Conservation (phyloP, 2,797 vertebrate genomes). For the Leucoraja ocellata region DNA sequence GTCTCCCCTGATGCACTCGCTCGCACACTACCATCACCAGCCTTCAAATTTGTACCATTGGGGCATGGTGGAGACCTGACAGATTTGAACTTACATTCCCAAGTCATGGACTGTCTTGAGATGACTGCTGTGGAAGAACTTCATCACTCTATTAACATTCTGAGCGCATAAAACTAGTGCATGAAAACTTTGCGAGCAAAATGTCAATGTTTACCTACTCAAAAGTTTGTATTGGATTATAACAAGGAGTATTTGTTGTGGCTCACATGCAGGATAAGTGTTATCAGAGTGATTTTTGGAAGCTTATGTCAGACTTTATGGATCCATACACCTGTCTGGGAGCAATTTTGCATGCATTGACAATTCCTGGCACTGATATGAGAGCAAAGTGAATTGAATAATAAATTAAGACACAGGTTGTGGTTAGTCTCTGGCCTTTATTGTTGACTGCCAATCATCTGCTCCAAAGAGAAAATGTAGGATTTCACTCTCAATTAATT, state of each 20-base stretch:
- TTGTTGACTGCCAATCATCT: slow-evolving; percentile 36
- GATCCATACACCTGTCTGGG: background rate
- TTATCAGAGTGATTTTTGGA: background rate
- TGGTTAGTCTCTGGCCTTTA: slow-evolving; percentile 39
- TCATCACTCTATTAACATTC: background rate
- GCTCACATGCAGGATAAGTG: background rate
- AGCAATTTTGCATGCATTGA: slow-evolving; percentile 27
- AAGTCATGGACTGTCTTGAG: background rate
- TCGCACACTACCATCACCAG: no score
- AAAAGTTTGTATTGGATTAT: background rate
- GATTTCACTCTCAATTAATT: slow-evolving; percentile 31
- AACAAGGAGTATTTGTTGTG: background rate
- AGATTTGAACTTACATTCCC: background rate
- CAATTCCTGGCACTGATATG: slow-evolving; percentile 44
- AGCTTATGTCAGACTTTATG: slow-evolving; percentile 42
- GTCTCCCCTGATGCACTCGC: no score
- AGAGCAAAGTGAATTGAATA: slow-evolving; percentile 41
- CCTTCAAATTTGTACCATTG: background rate
- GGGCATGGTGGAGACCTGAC: background rate
- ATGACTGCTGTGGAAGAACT: background rate
- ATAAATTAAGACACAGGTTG: slow-evolving; percentile 44
- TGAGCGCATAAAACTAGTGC: background rate
- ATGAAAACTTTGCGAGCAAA: background rate
- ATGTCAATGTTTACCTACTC: background rate
- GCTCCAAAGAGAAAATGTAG: slow-evolving; percentile 42